These are phyloP conservation scores for Labeo calbasu DNA, from an alignment of 2,797 vertebrate species.

Conservation along the genomic window DNA sequence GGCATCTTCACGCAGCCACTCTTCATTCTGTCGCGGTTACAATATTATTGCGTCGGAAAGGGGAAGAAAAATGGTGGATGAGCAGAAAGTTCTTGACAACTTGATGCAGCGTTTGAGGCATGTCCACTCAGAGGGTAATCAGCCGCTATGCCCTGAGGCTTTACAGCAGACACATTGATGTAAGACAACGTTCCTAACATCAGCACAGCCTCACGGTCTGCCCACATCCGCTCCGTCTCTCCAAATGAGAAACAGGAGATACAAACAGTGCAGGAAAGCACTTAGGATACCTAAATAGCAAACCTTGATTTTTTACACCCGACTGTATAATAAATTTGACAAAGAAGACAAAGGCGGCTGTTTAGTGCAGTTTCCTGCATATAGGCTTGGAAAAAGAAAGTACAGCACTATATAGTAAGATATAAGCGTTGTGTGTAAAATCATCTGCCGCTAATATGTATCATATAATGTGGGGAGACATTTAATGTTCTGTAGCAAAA, in stretches of 20 bases:
- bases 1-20: constrained; percentile 44
- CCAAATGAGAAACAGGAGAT: constrained; percentile 16
- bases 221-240: constrained; percentile 33
- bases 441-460: constrained; percentile 68
- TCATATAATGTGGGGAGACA: constrained; percentile 76
- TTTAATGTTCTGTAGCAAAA: constrained; percentile 82
- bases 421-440: constrained; percentile 44
- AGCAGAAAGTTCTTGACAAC: constrained; percentile 63
- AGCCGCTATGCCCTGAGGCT: constrained; percentile 63
- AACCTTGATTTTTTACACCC: constrained; percentile 9
- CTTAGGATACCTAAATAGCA: constrained; percentile 41
- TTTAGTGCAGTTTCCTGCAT: not conserved
- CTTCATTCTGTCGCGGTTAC: constrained; percentile 57
- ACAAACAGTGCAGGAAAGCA: constrained; percentile 28
- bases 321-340: constrained; percentile 32
- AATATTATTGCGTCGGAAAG: constrained; percentile 60
- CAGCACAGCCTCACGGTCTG: constrained; percentile 40
- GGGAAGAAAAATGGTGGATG: constrained; percentile 56
- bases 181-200: constrained; percentile 60
- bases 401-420: constrained; percentile 13
- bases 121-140: constrained; percentile 67
- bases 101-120: constrained; percentile 65
- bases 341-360: constrained; percentile 14
- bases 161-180: constrained; percentile 63
- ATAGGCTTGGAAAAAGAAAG: not conserved